Conservation (phyloP, 37 sponge, comb jelly and placozoan genomes). For the Halichondria panicea region DNA sequence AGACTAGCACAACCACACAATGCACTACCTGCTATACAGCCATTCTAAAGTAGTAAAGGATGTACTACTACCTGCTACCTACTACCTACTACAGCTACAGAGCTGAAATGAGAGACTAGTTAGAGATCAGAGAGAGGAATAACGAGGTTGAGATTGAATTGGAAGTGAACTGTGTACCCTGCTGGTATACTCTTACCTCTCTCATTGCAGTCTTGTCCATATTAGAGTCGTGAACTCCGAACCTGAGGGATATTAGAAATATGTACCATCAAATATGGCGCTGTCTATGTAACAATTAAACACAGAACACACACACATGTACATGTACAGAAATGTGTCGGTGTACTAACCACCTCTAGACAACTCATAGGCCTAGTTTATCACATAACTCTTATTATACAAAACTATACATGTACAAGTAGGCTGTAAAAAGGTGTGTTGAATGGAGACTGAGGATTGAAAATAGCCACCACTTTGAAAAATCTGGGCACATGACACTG, state of each 20-base stretch:
- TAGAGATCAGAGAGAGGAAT: not conserved
- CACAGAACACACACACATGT: not conserved
- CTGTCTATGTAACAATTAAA: not conserved
- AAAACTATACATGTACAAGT: too few relatives aligned
- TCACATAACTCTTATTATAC: too few relatives aligned
- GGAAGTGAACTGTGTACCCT: not conserved
- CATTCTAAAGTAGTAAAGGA: not conserved
- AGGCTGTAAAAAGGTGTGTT: too few relatives aligned
- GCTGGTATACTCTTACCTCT: constrained; percentile 10
- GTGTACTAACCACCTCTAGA: too few relatives aligned
- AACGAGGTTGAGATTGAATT: not conserved
- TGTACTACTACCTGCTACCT: not conserved
- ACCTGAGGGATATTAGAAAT: not conserved
- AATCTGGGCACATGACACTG: too few relatives aligned
- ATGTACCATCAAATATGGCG: not conserved
- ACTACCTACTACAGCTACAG: too few relatives aligned
- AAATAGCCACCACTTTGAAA: too few relatives aligned
- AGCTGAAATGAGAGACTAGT: not conserved
- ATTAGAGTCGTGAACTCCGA: constrained; percentile 8
- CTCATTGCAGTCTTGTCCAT: constrained; percentile 23
- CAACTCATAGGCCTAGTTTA: too few relatives aligned
- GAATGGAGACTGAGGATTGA: too few relatives aligned
- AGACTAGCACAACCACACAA: not conserved
- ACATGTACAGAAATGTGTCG: not conserved
- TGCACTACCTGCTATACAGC: not conserved